Percentiles rank a stretch among this genome's conserved stretches.
Conservation (phyloP, 2,113 vertebrate species). For the Cyanoderma ruficeps region DNA sequence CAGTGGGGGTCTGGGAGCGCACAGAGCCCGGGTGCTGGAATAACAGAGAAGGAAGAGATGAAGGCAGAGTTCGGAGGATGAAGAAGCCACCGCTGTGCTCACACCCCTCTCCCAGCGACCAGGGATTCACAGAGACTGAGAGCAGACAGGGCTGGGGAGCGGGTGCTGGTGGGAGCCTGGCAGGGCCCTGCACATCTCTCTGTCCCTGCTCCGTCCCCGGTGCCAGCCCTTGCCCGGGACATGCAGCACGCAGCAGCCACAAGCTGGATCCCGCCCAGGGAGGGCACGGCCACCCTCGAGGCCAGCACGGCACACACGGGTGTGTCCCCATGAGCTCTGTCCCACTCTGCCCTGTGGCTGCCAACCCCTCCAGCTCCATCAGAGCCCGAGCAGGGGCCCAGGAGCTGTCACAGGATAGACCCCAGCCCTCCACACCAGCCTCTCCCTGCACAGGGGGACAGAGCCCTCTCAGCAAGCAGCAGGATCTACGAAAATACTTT, state of each 20-base stretch:
- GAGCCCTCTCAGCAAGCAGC: background rate
- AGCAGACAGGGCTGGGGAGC: accelerated
- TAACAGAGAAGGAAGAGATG: background rate
- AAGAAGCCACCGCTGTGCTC: background rate
- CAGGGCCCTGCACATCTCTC: accelerated
- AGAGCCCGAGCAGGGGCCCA: background rate
- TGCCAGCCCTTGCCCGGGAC: background rate
- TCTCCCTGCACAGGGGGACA: accelerated
- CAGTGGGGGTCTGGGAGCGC: too few species aligned
- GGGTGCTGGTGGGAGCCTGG: background rate
- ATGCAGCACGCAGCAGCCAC: background rate
- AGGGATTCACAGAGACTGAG: background rate
- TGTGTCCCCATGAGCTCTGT: background rate
- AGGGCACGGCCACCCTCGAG: accelerated
- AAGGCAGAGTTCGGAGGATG: background rate
- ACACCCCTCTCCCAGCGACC: background rate
- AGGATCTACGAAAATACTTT: constrained; percentile 63
- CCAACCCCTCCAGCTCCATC: background rate
- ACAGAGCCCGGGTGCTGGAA: background rate
- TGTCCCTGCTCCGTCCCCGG: background rate
- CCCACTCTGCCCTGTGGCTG: background rate
- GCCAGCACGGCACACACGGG: background rate
- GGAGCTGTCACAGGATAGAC: background rate
- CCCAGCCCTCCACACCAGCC: background rate
- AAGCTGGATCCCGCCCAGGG: accelerated